Evolutionary conservation across 2,797 vertebrate genomes (phyloP).

Genomic region (Huso huso): DNA sequence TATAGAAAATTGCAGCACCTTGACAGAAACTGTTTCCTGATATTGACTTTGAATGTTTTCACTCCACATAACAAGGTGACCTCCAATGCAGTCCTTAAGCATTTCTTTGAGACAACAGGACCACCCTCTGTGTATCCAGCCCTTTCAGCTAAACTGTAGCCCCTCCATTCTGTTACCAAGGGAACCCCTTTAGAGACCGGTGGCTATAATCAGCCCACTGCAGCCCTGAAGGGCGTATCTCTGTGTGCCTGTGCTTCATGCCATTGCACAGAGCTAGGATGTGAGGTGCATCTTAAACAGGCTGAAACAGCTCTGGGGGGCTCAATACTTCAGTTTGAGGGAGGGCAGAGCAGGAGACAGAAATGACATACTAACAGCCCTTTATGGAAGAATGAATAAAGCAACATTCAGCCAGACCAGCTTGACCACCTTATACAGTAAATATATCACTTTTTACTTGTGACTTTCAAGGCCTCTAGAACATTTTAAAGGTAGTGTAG

Average conservation of each 20-base stretch:
- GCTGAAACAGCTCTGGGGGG: constrained; percentile 29
- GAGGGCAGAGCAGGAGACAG: not conserved
- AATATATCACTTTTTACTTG: too few species aligned
- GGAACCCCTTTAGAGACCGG: constrained; percentile 34
- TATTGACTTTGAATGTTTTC: not conserved
- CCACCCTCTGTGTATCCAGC: constrained; percentile 31
- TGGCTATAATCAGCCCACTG: constrained; percentile 31
- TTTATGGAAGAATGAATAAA: too few species aligned
- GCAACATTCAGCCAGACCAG: too few species aligned
- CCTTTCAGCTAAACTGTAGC: constrained; percentile 36
- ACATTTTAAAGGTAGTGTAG: too few species aligned
- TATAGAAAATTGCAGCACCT: too few species aligned
- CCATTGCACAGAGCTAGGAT: too few species aligned
- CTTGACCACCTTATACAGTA: too few species aligned
- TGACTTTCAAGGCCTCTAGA: too few species aligned
- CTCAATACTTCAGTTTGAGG: not conserved
- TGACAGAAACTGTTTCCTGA: too few species aligned
- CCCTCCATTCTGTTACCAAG: constrained; percentile 39
- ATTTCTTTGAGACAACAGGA: constrained; percentile 37
- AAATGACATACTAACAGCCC: not conserved
- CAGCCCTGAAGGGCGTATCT: constrained; percentile 22
- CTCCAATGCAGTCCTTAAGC: constrained; percentile 20
- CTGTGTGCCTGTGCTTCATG: too few species aligned
- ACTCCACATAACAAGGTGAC: constrained; percentile 20
- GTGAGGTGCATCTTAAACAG: constrained; percentile 11